phyloP scores from a whole-genome alignment of 2,113 vertebrate species.

The Zosterops borbonicus region DNA sequence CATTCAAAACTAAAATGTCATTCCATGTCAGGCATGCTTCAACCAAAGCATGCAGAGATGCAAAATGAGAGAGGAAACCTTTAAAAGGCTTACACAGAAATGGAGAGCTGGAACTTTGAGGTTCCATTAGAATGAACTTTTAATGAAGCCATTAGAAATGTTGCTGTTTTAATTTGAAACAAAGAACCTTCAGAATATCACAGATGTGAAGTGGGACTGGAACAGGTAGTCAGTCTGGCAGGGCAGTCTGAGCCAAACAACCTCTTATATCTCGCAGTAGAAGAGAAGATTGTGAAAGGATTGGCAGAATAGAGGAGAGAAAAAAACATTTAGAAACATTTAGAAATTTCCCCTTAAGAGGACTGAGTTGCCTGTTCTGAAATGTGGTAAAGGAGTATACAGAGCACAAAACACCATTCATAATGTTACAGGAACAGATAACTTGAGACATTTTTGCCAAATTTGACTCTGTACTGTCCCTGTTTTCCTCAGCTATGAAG shows the following conservation, averaged over 20 bases:
- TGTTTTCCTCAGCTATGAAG: background rate
- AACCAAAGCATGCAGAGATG: background rate
- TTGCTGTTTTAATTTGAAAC: background rate
- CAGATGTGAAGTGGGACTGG: background rate
- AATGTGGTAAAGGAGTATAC: background rate
- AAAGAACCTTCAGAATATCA: background rate
- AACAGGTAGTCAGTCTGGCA: background rate
- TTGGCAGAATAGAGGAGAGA: background rate
- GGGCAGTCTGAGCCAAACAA: background rate
- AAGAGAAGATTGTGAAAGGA: background rate
- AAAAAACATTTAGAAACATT: background rate
- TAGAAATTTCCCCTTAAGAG: background rate
- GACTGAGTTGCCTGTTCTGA: background rate
- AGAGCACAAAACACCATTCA: background rate
- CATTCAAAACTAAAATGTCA: background rate
- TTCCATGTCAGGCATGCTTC: background rate
- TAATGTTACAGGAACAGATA: background rate
- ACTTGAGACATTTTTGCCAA: background rate
- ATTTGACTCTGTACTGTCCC: background rate
- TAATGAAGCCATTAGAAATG: background rate
- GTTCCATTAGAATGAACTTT: no score
- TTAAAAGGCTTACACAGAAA: background rate
- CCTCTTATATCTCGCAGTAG: background rate
- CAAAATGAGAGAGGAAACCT: background rate
- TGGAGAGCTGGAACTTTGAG: background rate